Conservation (phyloP, 2,797 vertebrate species). For the Thamnophis elegans region DNA sequence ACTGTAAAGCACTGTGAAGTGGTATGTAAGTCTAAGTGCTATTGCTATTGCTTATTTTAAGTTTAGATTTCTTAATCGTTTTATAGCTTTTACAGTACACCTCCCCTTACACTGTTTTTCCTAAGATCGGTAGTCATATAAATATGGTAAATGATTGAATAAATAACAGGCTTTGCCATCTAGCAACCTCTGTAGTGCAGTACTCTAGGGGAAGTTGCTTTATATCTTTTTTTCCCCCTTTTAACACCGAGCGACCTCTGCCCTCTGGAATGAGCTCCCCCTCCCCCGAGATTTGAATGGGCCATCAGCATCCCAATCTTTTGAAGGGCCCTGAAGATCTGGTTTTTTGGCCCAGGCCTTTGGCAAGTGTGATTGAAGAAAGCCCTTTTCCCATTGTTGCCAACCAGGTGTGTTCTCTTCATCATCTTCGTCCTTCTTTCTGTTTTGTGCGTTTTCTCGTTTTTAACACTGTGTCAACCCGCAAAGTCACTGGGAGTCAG, state of each 20-base stretch:
- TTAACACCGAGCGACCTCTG: neutral
- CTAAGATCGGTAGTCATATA: neutral
- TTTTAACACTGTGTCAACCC: neutral
- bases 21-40: no score
- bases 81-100: neutral
- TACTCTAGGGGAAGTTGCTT: neutral
- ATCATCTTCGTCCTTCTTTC: neutral
- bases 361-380: neutral
- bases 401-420: neutral
- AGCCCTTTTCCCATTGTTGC: neutral
- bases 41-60: neutral
- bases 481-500: neutral
- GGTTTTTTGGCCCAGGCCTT: neutral
- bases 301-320: neutral
- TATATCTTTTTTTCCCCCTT: neutral
- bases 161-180: neutral
- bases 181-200: neutral
- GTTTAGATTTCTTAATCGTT: neutral
- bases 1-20: no score
- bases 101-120: neutral
- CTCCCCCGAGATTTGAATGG: neutral
- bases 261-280: neutral
- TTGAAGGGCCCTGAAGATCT: neutral
- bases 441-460: neutral
- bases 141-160: neutral